Conservation (phyloP, 2,797 vertebrate species). For the Myiotriccus ornatus region DNA sequence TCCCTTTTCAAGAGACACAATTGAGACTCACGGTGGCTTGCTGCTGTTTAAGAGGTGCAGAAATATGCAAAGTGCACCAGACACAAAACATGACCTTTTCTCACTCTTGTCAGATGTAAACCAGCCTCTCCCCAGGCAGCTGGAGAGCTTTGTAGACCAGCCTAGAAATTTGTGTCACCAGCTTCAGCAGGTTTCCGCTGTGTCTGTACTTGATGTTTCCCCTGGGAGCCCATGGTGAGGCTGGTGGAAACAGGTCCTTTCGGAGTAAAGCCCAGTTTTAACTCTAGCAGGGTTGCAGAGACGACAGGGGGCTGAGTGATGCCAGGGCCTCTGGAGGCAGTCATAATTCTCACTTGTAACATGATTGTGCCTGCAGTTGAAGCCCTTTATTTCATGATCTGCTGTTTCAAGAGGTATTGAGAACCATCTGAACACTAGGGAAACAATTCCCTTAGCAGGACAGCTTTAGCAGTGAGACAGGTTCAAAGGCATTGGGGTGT, state of each 20-base stretch:
- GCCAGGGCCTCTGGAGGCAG: background rate
- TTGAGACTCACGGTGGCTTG: background rate
- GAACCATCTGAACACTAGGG: background rate
- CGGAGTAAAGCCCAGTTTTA: background rate
- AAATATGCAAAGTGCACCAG: background rate
- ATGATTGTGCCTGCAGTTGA: background rate
- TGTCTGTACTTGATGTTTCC: background rate
- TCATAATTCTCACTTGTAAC: fast-evolving
- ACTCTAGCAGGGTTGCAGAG: background rate
- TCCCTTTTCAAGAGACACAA: background rate
- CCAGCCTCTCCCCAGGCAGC: background rate
- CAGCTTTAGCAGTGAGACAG: background rate
- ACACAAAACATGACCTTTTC: conserved; percentile 26
- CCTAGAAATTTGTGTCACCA: background rate
- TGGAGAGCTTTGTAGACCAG: background rate
- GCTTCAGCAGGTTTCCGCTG: background rate
- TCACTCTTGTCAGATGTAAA: background rate
- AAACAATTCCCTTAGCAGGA: background rate
- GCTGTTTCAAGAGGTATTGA: background rate
- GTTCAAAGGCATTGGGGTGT: background rate
- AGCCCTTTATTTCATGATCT: background rate
- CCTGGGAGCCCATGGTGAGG: fast-evolving
- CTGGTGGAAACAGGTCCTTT: background rate
- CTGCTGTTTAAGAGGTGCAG: background rate
- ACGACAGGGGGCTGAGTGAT: background rate